A percentile compares a stretch with the other conserved stretches of the same genome.
phyloP scores from a whole-genome alignment of 1,140 invertebrate species.

The Meloidogyne exigua region DNA sequence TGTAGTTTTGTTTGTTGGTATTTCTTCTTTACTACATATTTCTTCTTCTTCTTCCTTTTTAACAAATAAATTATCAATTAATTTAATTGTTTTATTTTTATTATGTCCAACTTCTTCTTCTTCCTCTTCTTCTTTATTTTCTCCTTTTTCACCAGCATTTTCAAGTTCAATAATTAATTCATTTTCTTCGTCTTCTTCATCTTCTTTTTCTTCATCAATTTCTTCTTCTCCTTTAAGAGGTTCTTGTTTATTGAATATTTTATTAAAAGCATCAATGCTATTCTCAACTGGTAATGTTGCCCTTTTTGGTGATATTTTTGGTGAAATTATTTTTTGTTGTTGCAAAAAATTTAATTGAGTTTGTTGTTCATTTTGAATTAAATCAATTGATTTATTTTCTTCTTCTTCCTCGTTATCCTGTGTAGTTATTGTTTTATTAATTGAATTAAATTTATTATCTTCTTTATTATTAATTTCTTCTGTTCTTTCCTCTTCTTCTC shows the following conservation, averaged over 20 bases:
- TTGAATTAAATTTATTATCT: neutral
- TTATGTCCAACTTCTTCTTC: neutral
- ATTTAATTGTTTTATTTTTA: neutral
- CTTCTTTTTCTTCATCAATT: neutral
- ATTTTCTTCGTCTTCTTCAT: neutral
- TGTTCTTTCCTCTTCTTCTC: neutral
- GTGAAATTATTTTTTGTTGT: constrained; percentile 3
- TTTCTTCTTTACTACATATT: neutral
- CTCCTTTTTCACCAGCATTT: neutral
- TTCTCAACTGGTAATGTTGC: neutral
- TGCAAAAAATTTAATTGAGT: constrained; percentile 1
- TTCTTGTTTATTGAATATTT: constrained; percentile 21
- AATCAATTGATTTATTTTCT: neutral
- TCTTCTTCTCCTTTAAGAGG: neutral
- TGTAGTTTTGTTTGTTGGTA: neutral
- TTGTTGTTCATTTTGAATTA: neutral
- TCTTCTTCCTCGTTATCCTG: neutral
- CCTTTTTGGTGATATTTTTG: neutral
- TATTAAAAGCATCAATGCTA: constrained; percentile 14
- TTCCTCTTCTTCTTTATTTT: neutral
- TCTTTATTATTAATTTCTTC: neutral
- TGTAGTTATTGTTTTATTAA: neutral
- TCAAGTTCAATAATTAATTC: neutral
- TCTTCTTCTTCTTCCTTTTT: constrained; percentile 10
- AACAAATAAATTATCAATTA: neutral